Percentiles rank a stretch among this genome's conserved stretches.
Evolutionary conservation across 2,888 invertebrate species (phyloP).

Genomic region (Cryptus viduatorius): DNA sequence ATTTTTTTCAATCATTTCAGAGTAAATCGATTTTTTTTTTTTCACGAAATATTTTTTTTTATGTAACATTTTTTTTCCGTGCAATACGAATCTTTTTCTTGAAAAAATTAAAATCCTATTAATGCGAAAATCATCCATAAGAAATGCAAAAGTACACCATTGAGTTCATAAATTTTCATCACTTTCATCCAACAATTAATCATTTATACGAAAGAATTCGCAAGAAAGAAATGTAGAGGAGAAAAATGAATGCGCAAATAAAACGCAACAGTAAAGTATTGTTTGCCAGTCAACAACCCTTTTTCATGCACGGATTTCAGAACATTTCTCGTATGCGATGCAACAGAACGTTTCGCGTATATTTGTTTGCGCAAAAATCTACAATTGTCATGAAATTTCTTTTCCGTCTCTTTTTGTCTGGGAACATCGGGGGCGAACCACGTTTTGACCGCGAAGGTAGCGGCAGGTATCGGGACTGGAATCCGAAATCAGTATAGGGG

Average conservation of each 20-base stretch:
- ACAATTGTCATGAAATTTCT: conserved; percentile 18
- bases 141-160: too few relatives aligned
- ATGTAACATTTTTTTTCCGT: too few relatives aligned
- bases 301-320: background rate
- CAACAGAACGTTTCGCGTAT: conserved; percentile 13
- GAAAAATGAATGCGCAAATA: conserved; percentile 1
- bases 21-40: too few relatives aligned
- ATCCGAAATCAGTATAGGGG: conserved; percentile 80
- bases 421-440: conserved; percentile 57
- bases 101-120: too few relatives aligned
- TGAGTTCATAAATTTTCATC: too few relatives aligned
- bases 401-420: conserved; percentile 4
- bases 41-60: too few relatives aligned
- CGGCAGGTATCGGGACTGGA: conserved; percentile 72
- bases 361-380: conserved; percentile 46
- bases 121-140: too few relatives aligned
- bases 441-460: conserved; percentile 73
- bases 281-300: conserved; percentile 34
- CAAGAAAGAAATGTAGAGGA: background rate
- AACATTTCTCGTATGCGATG: too few relatives aligned
- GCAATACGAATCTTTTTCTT: too few relatives aligned
- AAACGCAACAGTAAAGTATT: conserved; percentile 26
- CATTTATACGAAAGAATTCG: too few relatives aligned
- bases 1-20: background rate
- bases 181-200: too few relatives aligned